Base-by-base conservation (phyloP, 2,888 invertebrate genomes). In the Halictus quadricinctus region DNA sequence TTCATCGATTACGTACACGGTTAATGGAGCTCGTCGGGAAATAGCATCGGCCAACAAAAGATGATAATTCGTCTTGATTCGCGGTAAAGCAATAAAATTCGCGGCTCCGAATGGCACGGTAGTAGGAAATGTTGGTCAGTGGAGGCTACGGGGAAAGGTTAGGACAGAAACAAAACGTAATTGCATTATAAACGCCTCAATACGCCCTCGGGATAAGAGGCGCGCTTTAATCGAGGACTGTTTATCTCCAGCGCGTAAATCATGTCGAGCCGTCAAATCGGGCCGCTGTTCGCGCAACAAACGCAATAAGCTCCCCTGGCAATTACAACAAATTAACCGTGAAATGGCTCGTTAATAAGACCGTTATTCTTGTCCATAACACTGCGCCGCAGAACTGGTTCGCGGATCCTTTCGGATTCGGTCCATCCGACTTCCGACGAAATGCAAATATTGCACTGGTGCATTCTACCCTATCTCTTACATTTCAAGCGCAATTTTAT, bases 271-370 rank as follows among this genome's bases (percentile, higher is more conserved):
- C 82, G 72, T 82, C 76, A 87, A 87, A 83, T 85, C 79, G 66
- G 29, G 25, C 79, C 79, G 77, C 77, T 79, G 85, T 76, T 83
- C 79, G 74, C 80, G 70, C 76, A 80, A 80, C 48, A 36, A 78
- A 78, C 66, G 72, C 41, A 69, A 85, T 25, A 36, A 79, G 80
- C 76, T 76, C 48, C 29, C 25, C 72, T n/a, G 74, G 83, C 80
- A 87, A 87, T 88, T 81, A 81, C 76, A 25, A 76, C 58, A 78
- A 79, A 85, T 84, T 81, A 87, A 87, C 80, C 66, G 50, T 87
- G 81, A 85, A 88, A 86, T 83, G 79, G 58, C 54, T 74, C 60
- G 64, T 79, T 82, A 85, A 85, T 85, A 84, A 79, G 83, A 80
- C 66, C 60, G 58, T 75, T 60, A 70, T 41, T 77, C 66, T 72